Evolutionary conservation across 2,888 invertebrate species (phyloP).

Genomic region (Pycnomerus fuliginosus): DNA sequence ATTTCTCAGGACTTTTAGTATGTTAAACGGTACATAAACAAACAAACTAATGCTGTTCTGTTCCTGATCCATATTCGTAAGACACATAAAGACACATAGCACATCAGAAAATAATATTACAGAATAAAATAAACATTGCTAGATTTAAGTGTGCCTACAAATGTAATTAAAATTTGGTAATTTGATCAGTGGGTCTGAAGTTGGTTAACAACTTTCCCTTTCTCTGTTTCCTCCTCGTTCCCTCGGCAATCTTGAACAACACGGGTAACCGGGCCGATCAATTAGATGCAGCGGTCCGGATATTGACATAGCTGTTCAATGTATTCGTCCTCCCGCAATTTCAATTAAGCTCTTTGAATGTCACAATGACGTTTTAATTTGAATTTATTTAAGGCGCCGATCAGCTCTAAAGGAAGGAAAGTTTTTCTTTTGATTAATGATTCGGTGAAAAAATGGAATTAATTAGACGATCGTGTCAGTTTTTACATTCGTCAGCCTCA

Average conservation of each 20-base stretch:
- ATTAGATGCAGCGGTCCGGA: slow-evolving; percentile 46
- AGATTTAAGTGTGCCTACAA: too few species aligned
- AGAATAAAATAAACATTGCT: too few species aligned
- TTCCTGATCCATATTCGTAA: too few species aligned
- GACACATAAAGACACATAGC: too few species aligned
- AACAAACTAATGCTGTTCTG: too few species aligned
- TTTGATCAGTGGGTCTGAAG: slow-evolving; percentile 6
- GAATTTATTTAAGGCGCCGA: slow-evolving; percentile 42
- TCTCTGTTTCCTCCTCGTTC: slow-evolving; percentile 7
- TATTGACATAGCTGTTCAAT: slow-evolving; percentile 49
- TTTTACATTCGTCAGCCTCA: too few species aligned
- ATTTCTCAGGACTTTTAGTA: too few species aligned
- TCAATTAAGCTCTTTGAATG: slow-evolving; percentile 46
- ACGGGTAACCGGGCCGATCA: slow-evolving; percentile 37
- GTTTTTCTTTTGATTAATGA: slow-evolving; percentile 14
- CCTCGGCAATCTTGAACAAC: slow-evolving; percentile 11
- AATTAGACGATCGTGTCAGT: too few species aligned
- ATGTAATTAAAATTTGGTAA: too few species aligned
- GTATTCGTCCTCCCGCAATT: slow-evolving; percentile 45
- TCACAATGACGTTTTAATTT: slow-evolving; percentile 47
- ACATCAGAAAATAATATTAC: too few species aligned
- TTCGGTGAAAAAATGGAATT: too few species aligned
- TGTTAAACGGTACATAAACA: too few species aligned
- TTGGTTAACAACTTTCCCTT: slow-evolving; percentile 5
- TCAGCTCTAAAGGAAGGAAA: slow-evolving; percentile 20